Percentiles rank a stretch among this genome's conserved stretches.
Conservation (phyloP, 2,113 vertebrate genomes). For the Indicator maculatus region DNA sequence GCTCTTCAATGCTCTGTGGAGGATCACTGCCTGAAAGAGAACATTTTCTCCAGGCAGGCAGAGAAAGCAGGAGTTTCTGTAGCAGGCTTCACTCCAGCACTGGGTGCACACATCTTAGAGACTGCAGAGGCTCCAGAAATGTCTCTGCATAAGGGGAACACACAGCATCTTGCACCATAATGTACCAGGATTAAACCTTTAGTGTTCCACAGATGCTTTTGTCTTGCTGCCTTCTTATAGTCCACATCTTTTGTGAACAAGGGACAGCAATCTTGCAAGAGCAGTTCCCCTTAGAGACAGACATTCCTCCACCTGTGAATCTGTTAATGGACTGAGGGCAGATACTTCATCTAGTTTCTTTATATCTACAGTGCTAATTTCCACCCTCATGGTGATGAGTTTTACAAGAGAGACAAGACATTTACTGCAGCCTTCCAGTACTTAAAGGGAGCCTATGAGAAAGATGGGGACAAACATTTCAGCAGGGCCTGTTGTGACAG, state of each 20-base stretch:
- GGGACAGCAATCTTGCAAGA: neutral
- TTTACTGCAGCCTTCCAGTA: neutral
- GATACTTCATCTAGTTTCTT: neutral
- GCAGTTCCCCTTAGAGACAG: neutral
- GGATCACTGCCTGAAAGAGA: neutral
- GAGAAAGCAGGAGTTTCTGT: neutral
- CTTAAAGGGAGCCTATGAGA: neutral
- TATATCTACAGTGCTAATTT: neutral
- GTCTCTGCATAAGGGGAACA: neutral
- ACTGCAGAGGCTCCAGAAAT: neutral
- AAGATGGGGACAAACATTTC: too few relatives aligned
- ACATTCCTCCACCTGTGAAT: neutral
- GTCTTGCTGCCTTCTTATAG: neutral
- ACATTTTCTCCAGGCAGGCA: neutral
- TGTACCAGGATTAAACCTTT: neutral
- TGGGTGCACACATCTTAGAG: neutral
- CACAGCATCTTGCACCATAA: rapidly evolving
- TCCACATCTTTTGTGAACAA: neutral
- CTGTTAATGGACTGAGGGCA: neutral
- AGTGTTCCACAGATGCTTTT: neutral
- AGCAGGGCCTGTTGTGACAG: too few relatives aligned
- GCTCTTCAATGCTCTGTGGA: neutral
- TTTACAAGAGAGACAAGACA: neutral
- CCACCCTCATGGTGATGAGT: neutral
- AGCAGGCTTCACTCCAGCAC: neutral